Percentiles rank a stretch among this genome's conserved stretches.
phyloP scores from a whole-genome alignment of 2,113 vertebrate genomes.

The Gymnarchus niloticus region DNA sequence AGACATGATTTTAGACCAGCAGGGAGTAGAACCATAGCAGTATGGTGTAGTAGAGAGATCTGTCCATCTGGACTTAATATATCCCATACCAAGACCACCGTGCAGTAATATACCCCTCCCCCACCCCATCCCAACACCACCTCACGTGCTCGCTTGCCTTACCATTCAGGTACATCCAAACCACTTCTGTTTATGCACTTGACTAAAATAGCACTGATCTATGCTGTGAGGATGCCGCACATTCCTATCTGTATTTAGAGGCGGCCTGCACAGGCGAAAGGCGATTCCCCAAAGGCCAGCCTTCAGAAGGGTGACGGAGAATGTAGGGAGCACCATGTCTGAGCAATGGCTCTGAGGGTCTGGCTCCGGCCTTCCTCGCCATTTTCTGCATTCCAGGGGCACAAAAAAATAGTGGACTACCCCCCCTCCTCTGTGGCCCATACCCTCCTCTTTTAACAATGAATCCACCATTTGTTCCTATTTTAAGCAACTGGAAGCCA shows the following conservation, averaged over 20 bases:
- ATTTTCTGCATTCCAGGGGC: not conserved
- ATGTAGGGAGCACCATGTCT: not conserved
- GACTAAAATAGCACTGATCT: constrained; percentile 17
- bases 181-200: constrained; percentile 14
- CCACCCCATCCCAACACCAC: not conserved
- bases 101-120: not conserved
- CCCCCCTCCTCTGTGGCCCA: not conserved
- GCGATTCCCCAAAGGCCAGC: not conserved
- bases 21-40: not conserved
- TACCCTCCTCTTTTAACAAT: not conserved
- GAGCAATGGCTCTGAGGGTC: not conserved
- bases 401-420: not conserved
- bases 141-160: not conserved
- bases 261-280: not conserved
- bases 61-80: not conserved
- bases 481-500: not conserved
- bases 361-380: not conserved
- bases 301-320: not conserved
- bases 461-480: not conserved
- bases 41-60: not conserved
- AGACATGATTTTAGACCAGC: not conserved
- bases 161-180: constrained; percentile 9
- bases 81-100: constrained; percentile 6
- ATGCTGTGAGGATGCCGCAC: not conserved
- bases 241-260: constrained; percentile 16